These are phyloP conservation scores for Zaprionus obscuricornis DNA, from an alignment of 2,888 invertebrate genomes.

Conservation along the genomic window DNA sequence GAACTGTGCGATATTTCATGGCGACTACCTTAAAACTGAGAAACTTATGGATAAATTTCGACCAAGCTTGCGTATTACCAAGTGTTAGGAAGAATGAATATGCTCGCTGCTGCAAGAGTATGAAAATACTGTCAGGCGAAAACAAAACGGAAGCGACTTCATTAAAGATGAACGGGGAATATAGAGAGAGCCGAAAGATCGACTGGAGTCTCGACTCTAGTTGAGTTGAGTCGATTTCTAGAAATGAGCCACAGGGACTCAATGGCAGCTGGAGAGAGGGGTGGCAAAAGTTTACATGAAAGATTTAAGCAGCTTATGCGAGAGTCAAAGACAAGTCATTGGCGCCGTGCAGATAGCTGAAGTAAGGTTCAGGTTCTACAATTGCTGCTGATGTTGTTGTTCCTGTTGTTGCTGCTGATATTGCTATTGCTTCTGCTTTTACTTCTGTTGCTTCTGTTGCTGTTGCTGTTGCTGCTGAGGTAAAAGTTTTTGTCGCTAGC, in stretches of 20 bases:
- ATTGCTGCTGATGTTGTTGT: background rate
- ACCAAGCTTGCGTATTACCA: no score
- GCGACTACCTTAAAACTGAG: no score
- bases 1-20: no score
- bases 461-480: conserved; percentile 35
- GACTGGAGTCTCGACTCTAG: no score
- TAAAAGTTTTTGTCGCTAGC: conserved; percentile 71
- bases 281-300: conserved; percentile 70
- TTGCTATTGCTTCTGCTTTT: conserved; percentile 2
- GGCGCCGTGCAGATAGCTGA: conserved; percentile 31
- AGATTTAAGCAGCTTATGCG: conserved; percentile 78
- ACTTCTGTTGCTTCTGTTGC: background rate
- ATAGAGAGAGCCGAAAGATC: conserved; percentile 53
- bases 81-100: no score
- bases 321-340: conserved; percentile 62
- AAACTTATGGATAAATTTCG: no score
- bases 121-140: conserved; percentile 31
- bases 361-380: background rate
- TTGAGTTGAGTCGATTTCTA: no score
- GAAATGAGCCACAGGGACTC: conserved; percentile 18
- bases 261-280: background rate
- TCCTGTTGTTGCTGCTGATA: background rate
- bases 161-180: conserved; percentile 53
- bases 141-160: conserved; percentile 61
- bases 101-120: no score